phyloP scores from a whole-genome alignment of 2,888 invertebrate species.

The Tupiocoris notatus region DNA sequence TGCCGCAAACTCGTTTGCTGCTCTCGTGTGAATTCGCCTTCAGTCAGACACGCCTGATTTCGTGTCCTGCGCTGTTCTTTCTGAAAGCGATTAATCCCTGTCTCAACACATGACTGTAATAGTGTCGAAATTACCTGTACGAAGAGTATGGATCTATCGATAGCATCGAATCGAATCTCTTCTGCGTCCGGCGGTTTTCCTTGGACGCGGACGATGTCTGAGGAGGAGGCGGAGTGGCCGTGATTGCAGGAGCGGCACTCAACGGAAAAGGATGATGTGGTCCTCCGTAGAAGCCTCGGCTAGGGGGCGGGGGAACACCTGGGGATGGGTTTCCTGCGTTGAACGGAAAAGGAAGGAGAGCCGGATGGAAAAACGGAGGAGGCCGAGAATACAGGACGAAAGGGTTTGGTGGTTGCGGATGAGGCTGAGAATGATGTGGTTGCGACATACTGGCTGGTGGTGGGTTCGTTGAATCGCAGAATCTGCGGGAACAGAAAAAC shows the following conservation, averaged over 20 bases:
- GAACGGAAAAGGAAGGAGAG: conserved; percentile 60
- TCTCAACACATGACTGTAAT: neutral
- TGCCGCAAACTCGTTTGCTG: no score
- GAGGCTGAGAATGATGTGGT: conserved; percentile 18
- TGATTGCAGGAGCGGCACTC: neutral
- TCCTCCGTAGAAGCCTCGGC: conserved; percentile 31
- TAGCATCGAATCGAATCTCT: conserved; percentile 1
- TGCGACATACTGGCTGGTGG: conserved; percentile 31
- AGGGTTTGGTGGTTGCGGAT: conserved; percentile 53
- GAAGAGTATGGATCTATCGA: conserved; percentile 19
- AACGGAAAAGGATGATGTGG: conserved; percentile 24
- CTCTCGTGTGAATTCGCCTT: no score
- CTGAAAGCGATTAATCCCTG: neutral
- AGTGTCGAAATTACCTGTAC: conserved; percentile 17
- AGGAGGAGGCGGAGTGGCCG: neutral
- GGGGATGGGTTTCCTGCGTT: conserved; percentile 52
- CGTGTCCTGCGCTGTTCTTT: no score
- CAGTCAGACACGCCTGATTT: no score
- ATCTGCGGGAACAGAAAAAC: no score
- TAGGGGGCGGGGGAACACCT: conserved; percentile 42
- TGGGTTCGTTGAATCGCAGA: conserved; percentile 77
- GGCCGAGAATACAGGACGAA: conserved; percentile 70
- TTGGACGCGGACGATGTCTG: no score
- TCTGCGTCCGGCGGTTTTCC: conserved; percentile 12
- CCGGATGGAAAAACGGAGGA: conserved; percentile 54